Evolutionary conservation across 2,113 vertebrate genomes (phyloP).

Genomic region (Ageneiosus marmoratus): DNA sequence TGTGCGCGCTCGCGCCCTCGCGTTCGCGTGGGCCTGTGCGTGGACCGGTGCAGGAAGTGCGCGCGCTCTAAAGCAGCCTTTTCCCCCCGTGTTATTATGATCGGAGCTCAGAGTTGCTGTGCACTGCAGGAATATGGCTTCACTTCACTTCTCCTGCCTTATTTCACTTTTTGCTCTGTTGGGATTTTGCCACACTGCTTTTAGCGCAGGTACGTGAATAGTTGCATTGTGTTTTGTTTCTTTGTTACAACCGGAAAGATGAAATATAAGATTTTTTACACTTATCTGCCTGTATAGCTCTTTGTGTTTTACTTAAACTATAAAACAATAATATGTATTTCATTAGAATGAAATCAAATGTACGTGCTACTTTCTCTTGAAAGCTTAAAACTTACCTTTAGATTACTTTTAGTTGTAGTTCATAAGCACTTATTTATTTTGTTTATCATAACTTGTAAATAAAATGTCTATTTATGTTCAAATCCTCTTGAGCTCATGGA

Average conservation of each 20-base stretch:
- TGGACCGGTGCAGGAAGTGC: conserved; percentile 20
- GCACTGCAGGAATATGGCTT: background rate
- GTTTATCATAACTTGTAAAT: too few species aligned
- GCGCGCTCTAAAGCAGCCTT: background rate
- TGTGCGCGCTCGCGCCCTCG: background rate
- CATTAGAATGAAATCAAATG: background rate
- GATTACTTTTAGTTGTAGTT: too few species aligned
- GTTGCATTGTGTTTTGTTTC: background rate
- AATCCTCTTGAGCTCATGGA: background rate
- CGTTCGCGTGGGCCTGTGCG: background rate
- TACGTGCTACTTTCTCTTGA: background rate
- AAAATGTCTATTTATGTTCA: background rate
- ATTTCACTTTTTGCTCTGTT: background rate
- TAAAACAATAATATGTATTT: background rate
- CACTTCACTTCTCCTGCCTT: background rate
- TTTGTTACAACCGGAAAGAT: too few species aligned
- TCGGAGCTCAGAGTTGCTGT: background rate
- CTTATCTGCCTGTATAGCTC: background rate
- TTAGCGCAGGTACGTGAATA: background rate
- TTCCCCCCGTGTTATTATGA: background rate
- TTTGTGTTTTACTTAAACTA: background rate
- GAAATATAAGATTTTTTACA: too few species aligned
- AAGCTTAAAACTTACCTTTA: background rate
- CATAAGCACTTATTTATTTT: background rate
- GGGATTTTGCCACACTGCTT: background rate